Conservation (phyloP, 2,888 invertebrate genomes). For the Caenorhabditis japonica region DNA sequence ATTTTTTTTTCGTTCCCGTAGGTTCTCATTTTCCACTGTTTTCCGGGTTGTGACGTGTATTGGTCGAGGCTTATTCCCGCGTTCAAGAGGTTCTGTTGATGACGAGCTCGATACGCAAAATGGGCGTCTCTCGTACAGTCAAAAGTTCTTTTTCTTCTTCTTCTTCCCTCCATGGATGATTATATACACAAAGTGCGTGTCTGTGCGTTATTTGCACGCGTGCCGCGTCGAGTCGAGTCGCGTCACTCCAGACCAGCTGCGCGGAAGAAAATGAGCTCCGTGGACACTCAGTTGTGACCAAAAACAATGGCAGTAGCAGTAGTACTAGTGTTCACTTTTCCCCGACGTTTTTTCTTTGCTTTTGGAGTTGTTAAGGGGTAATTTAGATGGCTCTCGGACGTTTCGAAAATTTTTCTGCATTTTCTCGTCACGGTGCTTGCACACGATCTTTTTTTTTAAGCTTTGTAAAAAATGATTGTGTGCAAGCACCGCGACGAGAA, state of each 20-base stretch:
- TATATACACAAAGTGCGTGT: slow-evolving; percentile 40
- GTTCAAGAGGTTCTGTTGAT: slow-evolving; percentile 39
- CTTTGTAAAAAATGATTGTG: no score
- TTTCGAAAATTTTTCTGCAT: no score
- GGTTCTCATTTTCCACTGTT: slow-evolving; percentile 18
- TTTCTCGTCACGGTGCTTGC: no score
- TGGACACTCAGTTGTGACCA: slow-evolving; percentile 20
- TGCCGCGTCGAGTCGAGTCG: slow-evolving; percentile 28
- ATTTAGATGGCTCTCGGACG: no score
- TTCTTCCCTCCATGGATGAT: slow-evolving; percentile 37
- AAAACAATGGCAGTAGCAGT: slow-evolving; percentile 33
- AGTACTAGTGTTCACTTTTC: slow-evolving; percentile 19
- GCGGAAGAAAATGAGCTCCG: slow-evolving; percentile 13
- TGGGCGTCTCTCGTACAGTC: slow-evolving; percentile 9
- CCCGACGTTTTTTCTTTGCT: slow-evolving; percentile 12
- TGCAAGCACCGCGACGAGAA: no score
- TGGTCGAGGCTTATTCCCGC: neutral
- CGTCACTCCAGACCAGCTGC: slow-evolving; percentile 27
- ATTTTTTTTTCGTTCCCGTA: slow-evolving; percentile 2
- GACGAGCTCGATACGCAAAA: slow-evolving; percentile 27
- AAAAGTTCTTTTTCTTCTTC: slow-evolving; percentile 13
- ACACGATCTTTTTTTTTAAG: no score
- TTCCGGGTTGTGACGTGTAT: slow-evolving; percentile 39
- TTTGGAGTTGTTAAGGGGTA: no score
- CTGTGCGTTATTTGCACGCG: slow-evolving; percentile 43